Evolutionary conservation across 2,888 invertebrate species (phyloP).

Genomic region (Trichacis sp.): DNA sequence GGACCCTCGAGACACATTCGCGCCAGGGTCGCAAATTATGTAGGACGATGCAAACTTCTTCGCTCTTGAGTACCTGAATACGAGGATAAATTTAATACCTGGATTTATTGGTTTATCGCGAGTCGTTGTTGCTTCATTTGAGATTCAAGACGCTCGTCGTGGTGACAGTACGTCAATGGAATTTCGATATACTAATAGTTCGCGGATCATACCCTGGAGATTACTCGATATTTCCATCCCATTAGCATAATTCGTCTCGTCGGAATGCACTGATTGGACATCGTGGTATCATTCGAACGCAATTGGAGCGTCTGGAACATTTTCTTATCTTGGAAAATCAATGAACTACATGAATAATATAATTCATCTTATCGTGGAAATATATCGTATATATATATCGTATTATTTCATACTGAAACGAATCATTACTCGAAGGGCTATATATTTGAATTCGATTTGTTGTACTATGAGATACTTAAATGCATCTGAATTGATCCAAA

Average conservation of each 20-base stretch:
- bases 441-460: too few species aligned
- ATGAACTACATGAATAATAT: too few species aligned
- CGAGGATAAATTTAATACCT: not conserved
- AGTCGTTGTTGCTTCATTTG: not conserved
- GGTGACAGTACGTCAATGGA: not conserved
- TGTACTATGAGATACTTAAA: too few species aligned
- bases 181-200: not conserved
- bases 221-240: conserved; percentile 53
- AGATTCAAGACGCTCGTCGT: not conserved
- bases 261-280: not conserved
- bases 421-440: too few species aligned
- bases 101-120: not conserved
- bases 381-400: too few species aligned
- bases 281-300: not conserved
- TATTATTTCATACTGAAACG: too few species aligned
- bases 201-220: conserved; percentile 1
- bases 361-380: too few species aligned
- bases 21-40: not conserved
- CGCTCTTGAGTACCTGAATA: not conserved
- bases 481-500: too few species aligned
- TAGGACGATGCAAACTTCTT: not conserved
- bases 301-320: too few species aligned
- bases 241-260: conserved; percentile 56
- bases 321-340: too few species aligned
- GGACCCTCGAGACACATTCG: not conserved